Evolutionary conservation across 1,140 invertebrate genomes (phyloP), one percentile per base, ranked within the genome.

Genomic region (Leptopilina clavipes): DNA sequence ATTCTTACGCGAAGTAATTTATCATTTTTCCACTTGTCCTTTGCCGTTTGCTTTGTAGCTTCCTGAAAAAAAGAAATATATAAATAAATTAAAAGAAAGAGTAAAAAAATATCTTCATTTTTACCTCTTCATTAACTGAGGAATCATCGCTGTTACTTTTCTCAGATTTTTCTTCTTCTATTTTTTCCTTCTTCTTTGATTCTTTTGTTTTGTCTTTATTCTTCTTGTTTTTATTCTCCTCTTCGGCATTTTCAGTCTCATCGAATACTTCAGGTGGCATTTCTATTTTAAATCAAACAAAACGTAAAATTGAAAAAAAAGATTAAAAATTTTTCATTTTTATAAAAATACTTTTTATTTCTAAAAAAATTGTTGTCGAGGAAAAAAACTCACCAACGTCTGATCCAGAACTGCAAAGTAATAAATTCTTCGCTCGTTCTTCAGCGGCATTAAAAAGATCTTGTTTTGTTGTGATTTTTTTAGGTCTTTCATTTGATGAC

Each of bases 1-100:
- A 90, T 73, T 65, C 82, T 86, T 17, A 75, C 79, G n/a, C 79
- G 86, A 19, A 90, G 78, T 71, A 90, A 6, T 56, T 88, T 87
- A 73, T 86, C 82, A 18, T 79, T 73, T 45, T 83, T 87, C 89
- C 88, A 90, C 17, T 48, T 77, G n/a, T 73, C 71, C 75, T 86
- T 87, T 0, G 85, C 72, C 40, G 78, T 76, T 19, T 80, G 74
- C 44, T 78, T 59, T 37, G 74, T n/a, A 31, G 65, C 76, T 37
- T 80, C 75, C 14, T 81, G 37, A 40, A 6, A 8, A 9, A 17
- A 48, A 54, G 70, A 65, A n/a, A n/a, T n/a, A n/a, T n/a, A 31
- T 31, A 31, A 2, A 31, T 5, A 31, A 31, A 31, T 31, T 31
- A 40, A 40, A 7, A 40, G 7, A 31, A 40, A 44, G 3, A n/a